Base-by-base conservation (phyloP, 2,888 invertebrate species). In the Pachliopta kotzebuea region DNA sequence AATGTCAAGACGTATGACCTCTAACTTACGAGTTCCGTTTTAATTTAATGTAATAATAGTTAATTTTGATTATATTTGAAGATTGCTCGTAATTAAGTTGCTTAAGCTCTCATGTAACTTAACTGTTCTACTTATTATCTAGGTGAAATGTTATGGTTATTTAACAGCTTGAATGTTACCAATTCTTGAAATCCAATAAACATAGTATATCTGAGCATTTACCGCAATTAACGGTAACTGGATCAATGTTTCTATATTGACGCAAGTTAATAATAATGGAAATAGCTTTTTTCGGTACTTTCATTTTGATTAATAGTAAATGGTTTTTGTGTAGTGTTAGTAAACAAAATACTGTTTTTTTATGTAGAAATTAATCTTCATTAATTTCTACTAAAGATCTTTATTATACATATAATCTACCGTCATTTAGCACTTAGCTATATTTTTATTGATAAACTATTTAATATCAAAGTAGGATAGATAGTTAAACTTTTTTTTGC, bases 1-100 rank as follows among this genome's bases (percentile, higher is more conserved):
- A 86, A 87, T 85, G 85, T 85, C 85, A 85, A 83, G 81, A 84
- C 77, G 79, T 79, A 76, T 88, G 90, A 89, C 90, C 90, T 89
- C 90, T 83, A 85, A 78, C 76, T 69, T 72, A 67, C 56, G 65
- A 69, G 70, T 71, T 77, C 74, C 76, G 76, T 76, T 74, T 75
- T 69, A 73, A 74, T 80, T 80, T 70, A 29, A 37, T 31, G 23
- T 14, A 60, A 45, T 3, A 52, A 53, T 58, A 53, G 20, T 53
- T 14, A n/a, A 42, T 29, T 37, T 37, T 18, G 18, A 37, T 58
- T 53, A 9, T 20, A 52, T 49, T 17, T n/a, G 21, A 54, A 42
- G 18, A 60, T 21, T 52, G 37, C 4, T 65, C 29, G 52, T 42
- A 42, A n/a, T 37, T 37, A 20, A 55, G 42, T 31, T 54, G 26